Percentiles rank a stretch among this genome's conserved stretches.
Evolutionary conservation across 2,113 vertebrate genomes (phyloP).

Genomic region (Falcunculus frontatus): DNA sequence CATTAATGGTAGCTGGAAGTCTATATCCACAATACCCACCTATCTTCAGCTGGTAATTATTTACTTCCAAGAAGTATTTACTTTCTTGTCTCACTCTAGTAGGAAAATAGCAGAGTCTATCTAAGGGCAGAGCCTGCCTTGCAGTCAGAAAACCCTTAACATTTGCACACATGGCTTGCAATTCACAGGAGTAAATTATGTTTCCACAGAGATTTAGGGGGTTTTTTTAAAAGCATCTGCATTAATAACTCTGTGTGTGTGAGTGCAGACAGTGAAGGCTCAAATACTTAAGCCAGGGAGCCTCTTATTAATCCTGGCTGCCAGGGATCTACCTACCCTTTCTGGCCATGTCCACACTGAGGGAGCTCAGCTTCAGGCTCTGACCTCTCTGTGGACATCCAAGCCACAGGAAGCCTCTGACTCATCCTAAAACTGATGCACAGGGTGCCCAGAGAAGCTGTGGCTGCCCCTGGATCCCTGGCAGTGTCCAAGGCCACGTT

Average conservation of each 20-base stretch:
- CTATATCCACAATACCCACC: not conserved
- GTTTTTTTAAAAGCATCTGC: not conserved
- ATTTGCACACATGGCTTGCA: not conserved
- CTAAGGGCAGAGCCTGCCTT: not conserved
- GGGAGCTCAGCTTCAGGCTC: not conserved
- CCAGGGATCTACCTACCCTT: not conserved
- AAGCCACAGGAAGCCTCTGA: not conserved
- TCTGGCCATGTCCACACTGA: not conserved
- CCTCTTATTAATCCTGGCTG: not conserved
- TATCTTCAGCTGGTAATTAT: not conserved
- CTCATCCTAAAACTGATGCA: not conserved
- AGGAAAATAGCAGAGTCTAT: not conserved
- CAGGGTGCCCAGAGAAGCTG: not conserved
- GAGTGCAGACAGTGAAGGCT: not conserved
- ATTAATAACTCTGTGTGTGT: not conserved
- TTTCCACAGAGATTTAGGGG: not conserved
- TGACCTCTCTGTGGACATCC: not conserved
- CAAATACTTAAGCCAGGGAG: not conserved
- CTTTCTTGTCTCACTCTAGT: not conserved
- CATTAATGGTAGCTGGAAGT: not conserved
- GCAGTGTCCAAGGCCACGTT: not conserved
- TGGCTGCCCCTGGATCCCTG: not conserved
- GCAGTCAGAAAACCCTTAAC: not conserved
- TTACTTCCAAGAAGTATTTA: not conserved
- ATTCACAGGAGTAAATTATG: not conserved